Base-by-base conservation (phyloP, 2,113 vertebrate genomes). In the Agelaius phoeniceus region DNA sequence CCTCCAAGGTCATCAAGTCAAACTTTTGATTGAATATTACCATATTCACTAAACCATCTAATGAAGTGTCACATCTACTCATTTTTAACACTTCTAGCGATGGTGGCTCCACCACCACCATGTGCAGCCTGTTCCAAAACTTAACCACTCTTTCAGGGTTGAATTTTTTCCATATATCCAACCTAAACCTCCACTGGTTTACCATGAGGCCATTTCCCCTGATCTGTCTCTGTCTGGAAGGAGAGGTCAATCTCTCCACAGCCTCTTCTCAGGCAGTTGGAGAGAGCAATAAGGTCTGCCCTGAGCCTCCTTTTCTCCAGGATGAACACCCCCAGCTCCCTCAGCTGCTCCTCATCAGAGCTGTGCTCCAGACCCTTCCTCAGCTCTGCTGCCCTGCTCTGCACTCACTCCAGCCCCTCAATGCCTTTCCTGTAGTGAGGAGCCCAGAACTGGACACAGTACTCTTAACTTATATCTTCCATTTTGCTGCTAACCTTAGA, bases 361-460 rank as follows among this genome's bases (percentile, higher is more conserved):
- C 11, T 72, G 26, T 57, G 17, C 21, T 88, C 31, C 58, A 43
- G 17, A 58, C 8, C 35, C 26, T 51, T 43, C 12, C 19, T 2
- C 59, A 73, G 35, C 10, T 37, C 18, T 3, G 0, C 1, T 23
- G 3, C 22, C 17, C 18, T 51, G 37, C 26, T 2, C 18, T 66
- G 51, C n/a, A n/a, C n/a, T n/a, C n/a, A n/a, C n/a, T 44, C 9
- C 31, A 81, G 27, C 35, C 5, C 27, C 10, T 44, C 76, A 58
- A 4, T 19, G 4, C 7, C 30, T 54, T 21, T 24, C 15, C 12
- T 43, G 4, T 20, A 30, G 13, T 5, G 35, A 35, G 28, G 2
- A 11, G 10, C 9, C 31, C 43, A 58, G 26, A 58, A 43, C 0
- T 13, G 10, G 18, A 37, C 31, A 15, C 3, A 11, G 22, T 19